phyloP scores from a whole-genome alignment of 2,797 vertebrate genomes.

The Miichthys miiuy region DNA sequence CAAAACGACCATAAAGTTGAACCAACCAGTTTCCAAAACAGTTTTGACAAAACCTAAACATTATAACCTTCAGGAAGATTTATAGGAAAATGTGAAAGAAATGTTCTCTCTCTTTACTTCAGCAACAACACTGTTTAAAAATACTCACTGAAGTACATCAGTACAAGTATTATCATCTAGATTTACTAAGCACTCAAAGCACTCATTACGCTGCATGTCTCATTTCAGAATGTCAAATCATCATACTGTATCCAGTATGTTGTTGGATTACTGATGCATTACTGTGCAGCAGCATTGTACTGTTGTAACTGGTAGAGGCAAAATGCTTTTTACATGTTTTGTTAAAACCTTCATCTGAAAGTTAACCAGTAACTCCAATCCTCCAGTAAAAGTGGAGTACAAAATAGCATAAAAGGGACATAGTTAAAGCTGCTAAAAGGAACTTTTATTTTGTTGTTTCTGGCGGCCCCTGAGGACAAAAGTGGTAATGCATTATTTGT shows the following conservation, averaged over 20 bases:
- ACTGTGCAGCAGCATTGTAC: neutral
- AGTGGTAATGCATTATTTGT: too few relatives aligned
- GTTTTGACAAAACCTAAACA: neutral
- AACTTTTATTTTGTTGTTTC: too few relatives aligned
- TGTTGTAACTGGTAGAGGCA: neutral
- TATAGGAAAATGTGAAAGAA: neutral
- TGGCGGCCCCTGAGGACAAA: too few relatives aligned
- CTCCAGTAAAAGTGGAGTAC: too few relatives aligned
- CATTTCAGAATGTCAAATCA: neutral
- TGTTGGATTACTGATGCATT: neutral
- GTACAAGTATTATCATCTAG: neutral
- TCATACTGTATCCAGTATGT: neutral
- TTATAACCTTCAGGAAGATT: neutral
- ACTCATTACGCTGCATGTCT: neutral
- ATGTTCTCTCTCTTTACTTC: neutral
- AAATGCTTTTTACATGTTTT: neutral
- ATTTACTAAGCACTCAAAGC: neutral
- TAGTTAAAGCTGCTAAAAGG: too few relatives aligned
- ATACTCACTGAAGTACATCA: neutral
- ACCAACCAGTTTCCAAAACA: neutral
- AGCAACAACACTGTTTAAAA: too few relatives aligned
- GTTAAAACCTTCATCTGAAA: neutral
- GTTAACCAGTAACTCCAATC: too few relatives aligned
- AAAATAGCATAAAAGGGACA: too few relatives aligned
- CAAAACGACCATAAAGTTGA: neutral